Base-by-base conservation (phyloP, 92 coral and sea anemone genomes). In the Actinostola sp. region DNA sequence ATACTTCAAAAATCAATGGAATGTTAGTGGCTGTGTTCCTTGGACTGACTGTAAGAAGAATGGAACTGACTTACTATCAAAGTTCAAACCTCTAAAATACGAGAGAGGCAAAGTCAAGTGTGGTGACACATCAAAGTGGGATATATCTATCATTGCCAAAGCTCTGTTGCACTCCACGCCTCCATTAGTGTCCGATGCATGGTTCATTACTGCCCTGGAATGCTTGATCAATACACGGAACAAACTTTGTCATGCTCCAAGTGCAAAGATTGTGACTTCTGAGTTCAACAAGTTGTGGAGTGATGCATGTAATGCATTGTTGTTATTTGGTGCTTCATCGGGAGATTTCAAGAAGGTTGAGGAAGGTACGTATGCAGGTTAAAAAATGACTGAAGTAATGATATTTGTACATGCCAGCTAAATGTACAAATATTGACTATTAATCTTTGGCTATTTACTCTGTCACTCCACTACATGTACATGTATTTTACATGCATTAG, bases 1-100 rank as follows among this genome's bases (percentile, higher is more conserved):
- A 27, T 61, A 2, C 45, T 61, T 61, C 66, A 61, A 31, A 61
- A 61, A 61, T 4, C 5, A 32, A 31, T 61, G 66, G 66, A n/a
- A 61, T 33, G 28, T 41, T 8, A 2, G 39, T 30, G 29, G 66
- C 13, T 61, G 20, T 20, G 36, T 26, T 30, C 45, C 46, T 16
- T 61, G 66, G 66, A 61, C 66, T 30, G 48, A 61, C 66, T 32
- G 27, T 34, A 3, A 27, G 0, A 20, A 32, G 42, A 61, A 61
- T 35, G 66, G 66, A 1, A 42, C 43, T 20, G 66, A 61, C 36
- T 61, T 61, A 10, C 27, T 61, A 20, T 26, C 42, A 3, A 27
- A 12, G 0, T 30, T 36, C 24, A 61, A 31, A 0, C 66, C 66
- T 1, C 28, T 11, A 11, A 12, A 0, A 8, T 61, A 61, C 16